A percentile compares a stretch with the other conserved stretches of the same genome.
Evolutionary conservation across 2,888 invertebrate genomes (phyloP).

Genomic region (Lasioglossum villosulum): DNA sequence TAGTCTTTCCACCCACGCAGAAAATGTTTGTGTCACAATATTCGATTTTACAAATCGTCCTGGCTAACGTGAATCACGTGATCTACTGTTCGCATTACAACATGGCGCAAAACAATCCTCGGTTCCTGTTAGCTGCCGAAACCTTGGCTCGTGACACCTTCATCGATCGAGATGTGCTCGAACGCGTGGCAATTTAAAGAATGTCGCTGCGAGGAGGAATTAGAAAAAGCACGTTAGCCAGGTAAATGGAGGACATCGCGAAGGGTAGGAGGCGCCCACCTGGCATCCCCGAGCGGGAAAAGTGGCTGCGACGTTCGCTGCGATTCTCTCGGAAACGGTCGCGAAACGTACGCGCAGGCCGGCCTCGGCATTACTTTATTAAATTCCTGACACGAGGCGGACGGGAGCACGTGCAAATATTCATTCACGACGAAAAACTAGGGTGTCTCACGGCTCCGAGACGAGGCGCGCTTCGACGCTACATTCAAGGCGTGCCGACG

Average conservation of each 20-base stretch:
- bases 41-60: too few species aligned
- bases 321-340: conserved; percentile 49
- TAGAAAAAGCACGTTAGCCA: conserved; percentile 56
- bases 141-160: too few species aligned
- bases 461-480: conserved; percentile 49
- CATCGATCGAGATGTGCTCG: too few species aligned
- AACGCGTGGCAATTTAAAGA: neutral
- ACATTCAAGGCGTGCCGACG: conserved; percentile 61
- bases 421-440: conserved; percentile 66
- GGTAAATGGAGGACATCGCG: conserved; percentile 32
- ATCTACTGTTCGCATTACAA: too few species aligned
- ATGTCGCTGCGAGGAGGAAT: conserved; percentile 29
- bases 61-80: too few species aligned
- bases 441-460: conserved; percentile 30
- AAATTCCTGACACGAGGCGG: conserved; percentile 82
- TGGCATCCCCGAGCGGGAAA: conserved; percentile 47
- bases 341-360: conserved; percentile 54
- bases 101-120: too few species aligned
- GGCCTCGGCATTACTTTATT: conserved; percentile 79
- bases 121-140: too few species aligned
- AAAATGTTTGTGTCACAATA: too few species aligned
- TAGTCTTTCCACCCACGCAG: too few species aligned
- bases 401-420: conserved; percentile 82
- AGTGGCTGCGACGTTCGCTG: conserved; percentile 26
- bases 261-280: conserved; percentile 39